Conservation (phyloP, 2,888 invertebrate genomes). For the Dryomyza anilis region DNA sequence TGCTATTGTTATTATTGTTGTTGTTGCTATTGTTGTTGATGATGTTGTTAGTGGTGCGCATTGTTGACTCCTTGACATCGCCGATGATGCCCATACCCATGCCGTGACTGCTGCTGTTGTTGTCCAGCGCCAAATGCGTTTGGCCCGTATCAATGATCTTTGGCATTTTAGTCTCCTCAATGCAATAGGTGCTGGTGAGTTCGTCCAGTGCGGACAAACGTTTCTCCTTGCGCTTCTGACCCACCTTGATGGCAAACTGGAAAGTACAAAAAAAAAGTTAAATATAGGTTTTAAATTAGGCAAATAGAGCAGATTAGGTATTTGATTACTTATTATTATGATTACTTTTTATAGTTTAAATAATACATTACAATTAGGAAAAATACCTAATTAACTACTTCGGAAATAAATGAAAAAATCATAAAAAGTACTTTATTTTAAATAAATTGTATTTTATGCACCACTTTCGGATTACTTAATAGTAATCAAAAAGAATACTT, state of each 20-base stretch:
- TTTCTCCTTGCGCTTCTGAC: conserved; percentile 67
- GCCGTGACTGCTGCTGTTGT: conserved; percentile 38
- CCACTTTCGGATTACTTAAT: too few relatives aligned
- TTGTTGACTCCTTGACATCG: conserved; percentile 35
- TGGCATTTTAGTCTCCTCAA: conserved; percentile 65
- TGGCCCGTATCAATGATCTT: conserved; percentile 66
- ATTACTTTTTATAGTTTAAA: too few relatives aligned
- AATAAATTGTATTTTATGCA: too few relatives aligned
- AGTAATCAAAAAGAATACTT: too few relatives aligned
- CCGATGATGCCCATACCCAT: too few relatives aligned
- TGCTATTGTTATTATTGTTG: conserved; percentile 30
- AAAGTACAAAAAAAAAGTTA: conserved; percentile 27
- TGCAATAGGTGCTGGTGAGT: conserved; percentile 64
- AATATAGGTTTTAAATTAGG: not conserved
- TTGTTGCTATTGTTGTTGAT: conserved; percentile 37
- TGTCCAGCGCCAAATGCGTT: conserved; percentile 57
- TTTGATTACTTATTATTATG: not conserved
- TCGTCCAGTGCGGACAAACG: conserved; percentile 62
- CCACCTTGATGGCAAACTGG: conserved; percentile 67
- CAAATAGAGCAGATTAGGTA: too few relatives aligned
- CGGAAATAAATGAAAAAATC: too few relatives aligned
- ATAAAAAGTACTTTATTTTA: too few relatives aligned
- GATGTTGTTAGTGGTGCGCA: too few relatives aligned
- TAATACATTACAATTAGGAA: too few relatives aligned
- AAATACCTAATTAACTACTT: too few relatives aligned